Percentiles rank a stretch among this genome's conserved stretches.
These are phyloP conservation scores for Hylomyscus alleni DNA, from an alignment of 2,797 vertebrate genomes.

Conservation along the genomic window DNA sequence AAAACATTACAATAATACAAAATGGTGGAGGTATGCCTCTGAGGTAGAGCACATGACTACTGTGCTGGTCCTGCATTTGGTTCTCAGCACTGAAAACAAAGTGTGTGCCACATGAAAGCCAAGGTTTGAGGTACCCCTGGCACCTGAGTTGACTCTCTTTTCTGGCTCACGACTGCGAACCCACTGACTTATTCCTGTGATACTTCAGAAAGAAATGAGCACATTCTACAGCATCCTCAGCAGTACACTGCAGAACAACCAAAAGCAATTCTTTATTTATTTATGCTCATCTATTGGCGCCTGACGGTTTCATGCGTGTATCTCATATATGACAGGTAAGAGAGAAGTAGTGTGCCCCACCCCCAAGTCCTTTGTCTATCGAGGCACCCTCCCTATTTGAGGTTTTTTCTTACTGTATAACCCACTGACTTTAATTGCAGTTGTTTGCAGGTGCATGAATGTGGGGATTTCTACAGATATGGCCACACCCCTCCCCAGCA, in stretches of 20 bases:
- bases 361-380: not conserved
- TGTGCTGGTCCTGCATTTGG: not conserved
- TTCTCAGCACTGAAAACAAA: not conserved
- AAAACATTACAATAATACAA: constrained; percentile 31
- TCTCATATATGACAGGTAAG: not conserved
- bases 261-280: not conserved
- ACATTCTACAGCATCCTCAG: not conserved
- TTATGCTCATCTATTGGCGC: not conserved
- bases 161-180: not conserved
- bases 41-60: not conserved
- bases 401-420: not conserved
- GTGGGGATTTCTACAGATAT: not conserved
- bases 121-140: not conserved
- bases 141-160: not conserved
- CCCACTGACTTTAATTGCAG: not conserved
- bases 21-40: not conserved
- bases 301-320: not conserved
- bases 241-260: not conserved
- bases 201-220: not conserved
- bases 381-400: not conserved
- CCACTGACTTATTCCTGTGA: not conserved
- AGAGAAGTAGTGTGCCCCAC: not conserved
- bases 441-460: not conserved
- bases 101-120: not conserved
- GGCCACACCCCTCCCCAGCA: not conserved